These are phyloP conservation scores for Cepphus grylle DNA, from an alignment of 2,113 vertebrate species.

Conservation along the genomic window DNA sequence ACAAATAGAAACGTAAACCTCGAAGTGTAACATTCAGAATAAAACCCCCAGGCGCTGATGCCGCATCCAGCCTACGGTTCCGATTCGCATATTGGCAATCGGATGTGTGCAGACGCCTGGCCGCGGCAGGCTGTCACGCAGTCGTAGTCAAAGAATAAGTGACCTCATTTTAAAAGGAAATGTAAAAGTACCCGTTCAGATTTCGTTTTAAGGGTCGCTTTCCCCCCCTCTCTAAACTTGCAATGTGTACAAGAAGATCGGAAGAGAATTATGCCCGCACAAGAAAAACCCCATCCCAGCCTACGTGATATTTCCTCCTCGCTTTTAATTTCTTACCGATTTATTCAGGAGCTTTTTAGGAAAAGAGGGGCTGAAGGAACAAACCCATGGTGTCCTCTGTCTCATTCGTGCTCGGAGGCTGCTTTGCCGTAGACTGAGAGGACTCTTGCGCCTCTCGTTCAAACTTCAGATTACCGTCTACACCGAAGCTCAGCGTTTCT, in stretches of 20 bases:
- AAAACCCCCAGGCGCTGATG: not conserved
- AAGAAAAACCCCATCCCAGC: not conserved
- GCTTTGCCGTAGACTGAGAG: not conserved
- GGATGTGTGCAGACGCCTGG: not conserved
- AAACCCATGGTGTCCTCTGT: not conserved
- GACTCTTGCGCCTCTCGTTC: not conserved
- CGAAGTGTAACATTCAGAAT: not conserved
- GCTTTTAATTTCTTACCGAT: not conserved
- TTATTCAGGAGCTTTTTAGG: not conserved
- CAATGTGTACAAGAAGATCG: not conserved
- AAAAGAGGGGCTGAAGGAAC: not conserved
- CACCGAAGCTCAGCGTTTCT: not conserved
- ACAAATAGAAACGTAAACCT: not conserved
- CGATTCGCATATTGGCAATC: not conserved
- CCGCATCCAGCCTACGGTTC: not conserved
- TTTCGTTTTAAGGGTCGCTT: not conserved
- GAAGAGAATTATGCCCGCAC: not conserved
- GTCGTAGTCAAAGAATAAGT: not conserved
- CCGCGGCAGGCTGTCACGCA: not conserved
- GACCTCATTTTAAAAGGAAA: not conserved
- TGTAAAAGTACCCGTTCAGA: not conserved
- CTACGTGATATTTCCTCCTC: not conserved
- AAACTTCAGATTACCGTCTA: not conserved
- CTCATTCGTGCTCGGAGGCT: not conserved
- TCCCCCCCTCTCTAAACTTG: accelerated